Base-by-base conservation (phyloP, 2,113 vertebrate genomes). In the Callocephalon fimbriatum region DNA sequence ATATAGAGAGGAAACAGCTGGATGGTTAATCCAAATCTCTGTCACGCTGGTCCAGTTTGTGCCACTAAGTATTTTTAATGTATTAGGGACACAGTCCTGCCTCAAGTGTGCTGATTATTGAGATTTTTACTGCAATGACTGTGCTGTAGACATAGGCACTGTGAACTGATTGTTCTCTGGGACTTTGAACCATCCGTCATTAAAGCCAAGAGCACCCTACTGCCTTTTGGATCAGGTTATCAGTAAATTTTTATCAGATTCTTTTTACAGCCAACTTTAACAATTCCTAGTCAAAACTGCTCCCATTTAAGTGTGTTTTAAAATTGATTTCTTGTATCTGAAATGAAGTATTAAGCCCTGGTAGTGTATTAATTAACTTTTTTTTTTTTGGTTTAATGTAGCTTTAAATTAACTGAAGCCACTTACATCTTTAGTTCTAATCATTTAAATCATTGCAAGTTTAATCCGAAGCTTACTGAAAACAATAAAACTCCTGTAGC, bases 361-460 rank as follows among this genome's bases (percentile, higher is more conserved):
- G 20, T 84, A 91, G 91, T 47, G 38, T 47, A 74, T 84, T 71
- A 77, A 86, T 84, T 74, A 51, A 23, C 10, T 29, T 53, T 40
- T 27, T 20, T 38, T 35, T 38, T 67, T 17, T 1, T 2, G 17
- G 9, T 51, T 79, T 74, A 75, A 26, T 27, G 10, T 85, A 31
- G 14, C 25, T 42, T 82, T 95, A 91, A 89, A 93, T 97, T 91
- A 95, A 75, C 62, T 31, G 15, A 85, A 90, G 38, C 35, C 77
- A 85, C 48, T 88, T 42, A 65, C 53, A 61, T 59, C 54, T 94
- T 78, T 61, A 61, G 72, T 32, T 74, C 21, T 11, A 90, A 72
- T 94, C 53, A 53, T 91, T 93, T 82, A 94, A 90, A 85, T 68
- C 37, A 35, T 25, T 61, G 44, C 22, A n/a, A 56, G 11, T 68